These are phyloP conservation scores for Aegithalos caudatus DNA, from an alignment of 2,113 vertebrate genomes.

Conservation along the genomic window DNA sequence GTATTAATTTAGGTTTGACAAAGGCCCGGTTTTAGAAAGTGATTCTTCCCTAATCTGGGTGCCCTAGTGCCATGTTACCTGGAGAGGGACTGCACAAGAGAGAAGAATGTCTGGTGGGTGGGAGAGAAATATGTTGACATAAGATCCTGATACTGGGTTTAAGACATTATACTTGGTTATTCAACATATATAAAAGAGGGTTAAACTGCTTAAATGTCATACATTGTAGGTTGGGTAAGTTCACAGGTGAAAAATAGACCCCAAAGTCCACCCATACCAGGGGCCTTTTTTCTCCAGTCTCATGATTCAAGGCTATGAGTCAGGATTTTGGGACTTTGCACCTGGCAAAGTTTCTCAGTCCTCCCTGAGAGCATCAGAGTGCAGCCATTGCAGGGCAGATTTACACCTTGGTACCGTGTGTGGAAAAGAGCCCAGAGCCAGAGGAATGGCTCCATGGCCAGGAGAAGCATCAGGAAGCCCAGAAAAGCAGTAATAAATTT, in stretches of 20 bases:
- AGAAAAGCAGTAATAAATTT: not conserved
- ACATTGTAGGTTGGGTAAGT: not conserved
- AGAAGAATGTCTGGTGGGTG: not conserved
- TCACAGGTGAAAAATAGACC: not conserved
- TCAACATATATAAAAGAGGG: not conserved
- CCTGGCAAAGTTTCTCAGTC: not conserved
- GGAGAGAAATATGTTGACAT: not conserved
- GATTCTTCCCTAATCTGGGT: not conserved
- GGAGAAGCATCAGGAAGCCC: not conserved
- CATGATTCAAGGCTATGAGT: not conserved
- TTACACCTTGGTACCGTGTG: not conserved
- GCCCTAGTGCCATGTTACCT: not conserved
- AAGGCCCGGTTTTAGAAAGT: not conserved
- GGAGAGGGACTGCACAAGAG: not conserved
- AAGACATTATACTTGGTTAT: not conserved
- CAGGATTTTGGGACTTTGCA: not conserved
- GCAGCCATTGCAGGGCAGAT: not conserved
- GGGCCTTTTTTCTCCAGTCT: not conserved
- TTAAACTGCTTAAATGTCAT: not conserved
- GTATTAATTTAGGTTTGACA: not conserved
- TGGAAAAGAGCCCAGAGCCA: not conserved
- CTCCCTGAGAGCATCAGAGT: not conserved
- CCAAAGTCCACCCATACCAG: fast-evolving
- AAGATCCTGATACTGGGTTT: not conserved
- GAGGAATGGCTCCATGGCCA: not conserved